A percentile compares a stretch with the other conserved stretches of the same genome.
Conservation (phyloP, 2,113 vertebrate genomes). For the Sinocyclocheilus rhinocerous region DNA sequence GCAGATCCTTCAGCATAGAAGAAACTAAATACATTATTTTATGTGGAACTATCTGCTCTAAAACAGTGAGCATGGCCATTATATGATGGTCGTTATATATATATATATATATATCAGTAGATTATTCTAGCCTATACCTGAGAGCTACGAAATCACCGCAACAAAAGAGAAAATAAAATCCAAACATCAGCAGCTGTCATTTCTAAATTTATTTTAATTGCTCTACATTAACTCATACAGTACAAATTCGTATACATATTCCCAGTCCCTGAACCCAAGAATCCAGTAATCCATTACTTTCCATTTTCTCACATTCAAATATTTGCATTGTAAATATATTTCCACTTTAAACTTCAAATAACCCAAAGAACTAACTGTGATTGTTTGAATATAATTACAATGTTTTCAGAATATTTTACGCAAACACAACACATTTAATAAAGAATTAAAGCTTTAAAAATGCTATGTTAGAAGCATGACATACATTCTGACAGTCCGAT, state of each 20-base stretch:
- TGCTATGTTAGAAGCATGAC: slow-evolving; percentile 2
- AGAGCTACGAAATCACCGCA: background rate
- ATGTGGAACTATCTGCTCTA: background rate
- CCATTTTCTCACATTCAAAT: background rate
- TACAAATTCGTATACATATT: background rate
- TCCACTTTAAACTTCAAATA: slow-evolving; percentile 10
- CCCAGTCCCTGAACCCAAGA: background rate
- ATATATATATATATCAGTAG: too few species aligned
- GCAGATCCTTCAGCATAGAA: background rate
- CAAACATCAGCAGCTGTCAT: slow-evolving; percentile 56
- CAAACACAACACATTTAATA: slow-evolving; percentile 11
- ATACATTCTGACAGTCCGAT: slow-evolving; percentile 1
- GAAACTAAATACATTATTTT: background rate
- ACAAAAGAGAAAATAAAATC: slow-evolving; percentile 32
- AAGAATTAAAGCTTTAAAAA: slow-evolving; percentile 9
- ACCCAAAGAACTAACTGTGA: slow-evolving; percentile 1
- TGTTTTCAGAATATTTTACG: background rate
- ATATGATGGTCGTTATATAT: background rate
- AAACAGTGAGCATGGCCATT: background rate
- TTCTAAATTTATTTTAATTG: slow-evolving; percentile 9
- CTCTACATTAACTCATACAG: slow-evolving; percentile 1
- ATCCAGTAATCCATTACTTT: background rate
- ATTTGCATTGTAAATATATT: background rate
- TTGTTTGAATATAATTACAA: background rate
- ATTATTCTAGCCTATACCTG: background rate